Conservation (phyloP, 2,888 invertebrate genomes). For the Eilema griseolum region DNA sequence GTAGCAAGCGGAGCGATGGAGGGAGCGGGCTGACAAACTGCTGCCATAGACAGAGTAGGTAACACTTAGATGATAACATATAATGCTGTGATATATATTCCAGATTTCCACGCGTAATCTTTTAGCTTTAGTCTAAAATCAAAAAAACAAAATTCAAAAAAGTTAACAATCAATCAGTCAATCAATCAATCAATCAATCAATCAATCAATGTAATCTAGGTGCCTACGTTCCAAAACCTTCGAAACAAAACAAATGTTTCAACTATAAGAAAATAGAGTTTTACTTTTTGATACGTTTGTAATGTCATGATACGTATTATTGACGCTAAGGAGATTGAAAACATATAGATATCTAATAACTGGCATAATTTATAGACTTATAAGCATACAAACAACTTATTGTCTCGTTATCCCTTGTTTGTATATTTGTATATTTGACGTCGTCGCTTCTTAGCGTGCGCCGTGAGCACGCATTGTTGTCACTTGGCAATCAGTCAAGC, state of each 20-base stretch:
- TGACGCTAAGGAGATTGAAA: too few species aligned
- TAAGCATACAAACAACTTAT: neutral
- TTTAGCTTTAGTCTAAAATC: neutral
- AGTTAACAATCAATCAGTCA: too few species aligned
- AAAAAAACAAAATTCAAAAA: neutral
- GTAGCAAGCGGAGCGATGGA: constrained; percentile 42
- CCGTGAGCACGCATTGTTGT: constrained; percentile 52
- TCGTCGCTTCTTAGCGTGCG: constrained; percentile 44
- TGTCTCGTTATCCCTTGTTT: neutral
- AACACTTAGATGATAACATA: neutral
- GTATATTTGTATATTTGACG: constrained; percentile 17
- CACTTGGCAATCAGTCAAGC: constrained; percentile 69
- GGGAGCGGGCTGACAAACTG: constrained; percentile 1
- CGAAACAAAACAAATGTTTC: too few species aligned
- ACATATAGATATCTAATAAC: too few species aligned
- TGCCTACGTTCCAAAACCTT: too few species aligned
- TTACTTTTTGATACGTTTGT: too few species aligned
- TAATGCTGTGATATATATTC: neutral
- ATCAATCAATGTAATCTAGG: too few species aligned
- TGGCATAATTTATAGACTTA: neutral
- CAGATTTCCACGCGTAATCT: too few species aligned
- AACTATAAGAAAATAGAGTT: too few species aligned
- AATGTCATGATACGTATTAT: too few species aligned
- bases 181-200: too few species aligned
- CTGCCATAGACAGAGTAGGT: constrained; percentile 1